Percentiles rank a stretch among this genome's conserved stretches.
These are phyloP conservation scores for Plectrocnemia conspersa DNA, from an alignment of 1,140 invertebrate species.

Conservation along the genomic window DNA sequence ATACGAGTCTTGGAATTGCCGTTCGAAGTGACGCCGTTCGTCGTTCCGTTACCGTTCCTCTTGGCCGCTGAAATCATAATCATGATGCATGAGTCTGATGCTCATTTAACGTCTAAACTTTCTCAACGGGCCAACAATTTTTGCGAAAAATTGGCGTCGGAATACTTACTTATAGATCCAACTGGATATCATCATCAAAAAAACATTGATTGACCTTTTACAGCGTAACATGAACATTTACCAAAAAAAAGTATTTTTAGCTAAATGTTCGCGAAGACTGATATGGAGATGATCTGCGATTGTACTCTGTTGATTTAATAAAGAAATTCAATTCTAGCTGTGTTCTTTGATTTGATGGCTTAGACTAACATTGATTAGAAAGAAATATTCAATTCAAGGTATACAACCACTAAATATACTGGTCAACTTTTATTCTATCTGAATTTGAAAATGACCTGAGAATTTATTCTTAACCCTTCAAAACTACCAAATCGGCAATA, in stretches of 20 bases:
- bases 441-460: no score
- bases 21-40: slow-evolving; percentile 1
- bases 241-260: slow-evolving; percentile 23
- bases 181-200: slow-evolving; percentile 18
- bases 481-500: no score
- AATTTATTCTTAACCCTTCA: no score
- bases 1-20: neutral
- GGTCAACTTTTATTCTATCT: no score
- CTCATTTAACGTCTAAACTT: neutral
- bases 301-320: slow-evolving; percentile 24
- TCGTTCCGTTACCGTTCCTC: slow-evolving; percentile 21
- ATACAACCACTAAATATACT: no score
- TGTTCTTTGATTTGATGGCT: slow-evolving; percentile 7
- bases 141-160: slow-evolving; percentile 15
- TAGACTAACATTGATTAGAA: neutral
- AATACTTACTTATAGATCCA: slow-evolving; percentile 16
- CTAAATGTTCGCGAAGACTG: slow-evolving; percentile 13
- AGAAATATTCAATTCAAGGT: no score
- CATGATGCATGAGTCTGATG: neutral
- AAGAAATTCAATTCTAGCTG: slow-evolving; percentile 23
- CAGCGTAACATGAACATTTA: slow-evolving; percentile 18
- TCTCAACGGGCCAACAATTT: slow-evolving; percentile 3
- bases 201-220: slow-evolving; percentile 24
- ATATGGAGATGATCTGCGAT: slow-evolving; percentile 25
- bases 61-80: slow-evolving; percentile 23